A percentile compares a stretch with the other conserved stretches of the same genome.
Evolutionary conservation across 2,888 invertebrate genomes (phyloP).

Genomic region (Patella pellucida): DNA sequence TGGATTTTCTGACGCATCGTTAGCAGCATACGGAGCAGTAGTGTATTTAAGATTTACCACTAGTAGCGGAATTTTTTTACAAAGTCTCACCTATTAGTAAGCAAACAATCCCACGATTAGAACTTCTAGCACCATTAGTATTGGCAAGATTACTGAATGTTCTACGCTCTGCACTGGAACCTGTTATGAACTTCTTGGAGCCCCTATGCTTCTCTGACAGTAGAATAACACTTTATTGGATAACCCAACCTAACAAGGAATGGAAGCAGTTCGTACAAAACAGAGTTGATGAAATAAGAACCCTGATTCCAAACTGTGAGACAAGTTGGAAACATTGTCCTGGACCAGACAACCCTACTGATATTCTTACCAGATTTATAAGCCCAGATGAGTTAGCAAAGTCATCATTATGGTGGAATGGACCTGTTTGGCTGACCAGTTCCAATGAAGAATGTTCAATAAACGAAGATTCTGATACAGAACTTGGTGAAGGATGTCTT

Average conservation of each 20-base stretch:
- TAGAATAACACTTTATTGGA: not conserved
- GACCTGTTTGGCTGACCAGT: not conserved
- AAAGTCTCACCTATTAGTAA: not conserved
- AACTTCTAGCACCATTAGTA: not conserved
- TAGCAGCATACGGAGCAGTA: not conserved
- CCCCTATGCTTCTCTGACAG: not conserved
- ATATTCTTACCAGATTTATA: not conserved
- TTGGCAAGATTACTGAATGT: not conserved
- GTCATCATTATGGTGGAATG: not conserved
- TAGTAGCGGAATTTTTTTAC: not conserved
- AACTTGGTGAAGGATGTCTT: not conserved
- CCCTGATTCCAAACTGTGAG: not conserved
- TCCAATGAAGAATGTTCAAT: not conserved
- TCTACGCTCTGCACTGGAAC: not conserved
- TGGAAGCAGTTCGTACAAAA: not conserved
- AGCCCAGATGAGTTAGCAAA: not conserved
- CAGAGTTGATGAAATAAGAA: not conserved
- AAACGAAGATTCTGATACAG: not conserved
- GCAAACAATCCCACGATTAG: not conserved
- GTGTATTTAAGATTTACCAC: not conserved
- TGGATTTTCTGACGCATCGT: no score
- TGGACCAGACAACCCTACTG: not conserved
- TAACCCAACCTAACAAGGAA: not conserved
- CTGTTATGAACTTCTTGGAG: not conserved
- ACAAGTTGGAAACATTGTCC: not conserved